A percentile compares a stretch with the other conserved stretches of the same genome.
These are phyloP conservation scores for Nomada ruficornis DNA, from an alignment of 2,888 invertebrate species.

Conservation along the genomic window DNA sequence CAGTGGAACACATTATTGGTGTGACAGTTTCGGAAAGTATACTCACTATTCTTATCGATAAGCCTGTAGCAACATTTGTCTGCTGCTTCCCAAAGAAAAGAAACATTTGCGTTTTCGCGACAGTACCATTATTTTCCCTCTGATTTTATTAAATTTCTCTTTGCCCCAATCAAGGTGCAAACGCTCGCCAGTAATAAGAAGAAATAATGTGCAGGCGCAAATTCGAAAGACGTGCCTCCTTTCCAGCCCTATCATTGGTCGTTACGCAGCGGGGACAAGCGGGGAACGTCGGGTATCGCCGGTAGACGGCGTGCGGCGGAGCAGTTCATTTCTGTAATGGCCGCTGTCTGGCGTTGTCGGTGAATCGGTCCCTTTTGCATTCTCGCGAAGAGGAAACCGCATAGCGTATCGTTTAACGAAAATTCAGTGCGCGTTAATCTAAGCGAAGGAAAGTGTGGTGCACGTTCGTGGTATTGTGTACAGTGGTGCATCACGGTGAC, in stretches of 20 bases:
- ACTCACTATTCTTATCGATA: too few species aligned
- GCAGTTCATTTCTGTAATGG: conserved; percentile 82
- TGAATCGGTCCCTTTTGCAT: conserved; percentile 67
- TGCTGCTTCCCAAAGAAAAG: background rate
- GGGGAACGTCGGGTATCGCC: conserved; percentile 53
- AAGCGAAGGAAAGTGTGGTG: conserved; percentile 24
- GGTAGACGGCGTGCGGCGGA: conserved; percentile 66
- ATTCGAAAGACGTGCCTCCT: conserved; percentile 19
- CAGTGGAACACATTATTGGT: background rate
- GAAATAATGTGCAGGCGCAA: too few species aligned
- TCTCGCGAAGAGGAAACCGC: conserved; percentile 31
- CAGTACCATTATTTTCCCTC: background rate
- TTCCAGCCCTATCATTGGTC: conserved; percentile 32
- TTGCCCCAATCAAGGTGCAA: conserved; percentile 4
- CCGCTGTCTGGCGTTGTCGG: conserved; percentile 82
- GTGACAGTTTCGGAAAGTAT: background rate
- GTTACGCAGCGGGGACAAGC: conserved; percentile 23
- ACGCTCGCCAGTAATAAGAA: background rate
- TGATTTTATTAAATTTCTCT: background rate
- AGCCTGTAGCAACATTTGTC: too few species aligned
- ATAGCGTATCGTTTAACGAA: conserved; percentile 26
- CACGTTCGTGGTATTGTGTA: conserved; percentile 29
- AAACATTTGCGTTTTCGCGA: background rate
- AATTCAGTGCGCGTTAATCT: background rate
- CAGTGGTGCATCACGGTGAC: conserved; percentile 27